phyloP scores from a whole-genome alignment of 2,888 invertebrate species.

The Eustalomyia histrio region DNA sequence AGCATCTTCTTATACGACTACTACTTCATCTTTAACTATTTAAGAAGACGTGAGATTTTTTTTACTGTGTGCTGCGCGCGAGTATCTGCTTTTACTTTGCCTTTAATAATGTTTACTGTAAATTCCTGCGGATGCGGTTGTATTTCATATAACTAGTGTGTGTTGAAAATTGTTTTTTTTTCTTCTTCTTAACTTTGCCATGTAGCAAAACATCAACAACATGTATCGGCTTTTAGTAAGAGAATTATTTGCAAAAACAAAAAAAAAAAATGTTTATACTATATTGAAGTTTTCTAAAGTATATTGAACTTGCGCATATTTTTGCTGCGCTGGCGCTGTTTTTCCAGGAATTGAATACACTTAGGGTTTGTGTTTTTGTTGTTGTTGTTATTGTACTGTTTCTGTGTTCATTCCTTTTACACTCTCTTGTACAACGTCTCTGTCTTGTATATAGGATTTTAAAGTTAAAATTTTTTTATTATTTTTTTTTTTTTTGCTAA shows the following conservation, averaged over 20 bases:
- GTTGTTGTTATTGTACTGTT: slow-evolving; percentile 27
- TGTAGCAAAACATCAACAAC: slow-evolving; percentile 43
- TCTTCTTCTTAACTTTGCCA: slow-evolving; percentile 32
- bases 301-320: slow-evolving; percentile 64
- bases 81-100: slow-evolving; percentile 1
- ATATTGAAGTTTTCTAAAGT: slow-evolving; percentile 53
- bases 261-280: slow-evolving; percentile 8
- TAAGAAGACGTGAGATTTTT: neutral
- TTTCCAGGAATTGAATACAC: slow-evolving; percentile 67
- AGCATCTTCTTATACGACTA: slow-evolving; percentile 23
- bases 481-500: slow-evolving; percentile 51
- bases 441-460: neutral
- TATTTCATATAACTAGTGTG: slow-evolving; percentile 32
- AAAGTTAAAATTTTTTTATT: slow-evolving; percentile 8
- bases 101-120: slow-evolving; percentile 55
- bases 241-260: slow-evolving; percentile 20
- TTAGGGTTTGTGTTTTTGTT: slow-evolving; percentile 44
- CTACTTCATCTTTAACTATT: neutral
- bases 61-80: neutral
- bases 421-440: neutral
- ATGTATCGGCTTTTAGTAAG: slow-evolving; percentile 61
- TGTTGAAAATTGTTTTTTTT: slow-evolving; percentile 26
- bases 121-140: slow-evolving; percentile 65
- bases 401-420: slow-evolving; percentile 23
- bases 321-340: slow-evolving; percentile 66